A percentile compares a stretch with the other conserved stretches of the same genome.
Conservation (phyloP, 1,140 invertebrate species). For the Helicorthomorpha holstii region DNA sequence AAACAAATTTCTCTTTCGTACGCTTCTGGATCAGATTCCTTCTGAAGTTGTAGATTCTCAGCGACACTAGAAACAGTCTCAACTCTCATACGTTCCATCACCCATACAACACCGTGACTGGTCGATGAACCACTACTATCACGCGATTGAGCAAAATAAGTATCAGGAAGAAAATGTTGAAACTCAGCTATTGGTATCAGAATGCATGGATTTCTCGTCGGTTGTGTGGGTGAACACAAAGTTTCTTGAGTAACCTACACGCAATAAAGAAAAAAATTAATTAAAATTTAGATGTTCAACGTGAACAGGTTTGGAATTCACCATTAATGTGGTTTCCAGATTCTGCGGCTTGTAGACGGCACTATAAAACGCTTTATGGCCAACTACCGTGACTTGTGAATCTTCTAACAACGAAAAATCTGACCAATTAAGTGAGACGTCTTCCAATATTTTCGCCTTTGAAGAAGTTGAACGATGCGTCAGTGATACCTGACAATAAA, state of each 20-base stretch:
- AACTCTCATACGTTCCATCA: conserved; percentile 47
- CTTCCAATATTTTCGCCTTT: neutral
- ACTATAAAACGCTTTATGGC: neutral
- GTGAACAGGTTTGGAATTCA: too few species aligned
- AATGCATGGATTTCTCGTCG: conserved; percentile 29
- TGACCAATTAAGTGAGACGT: neutral
- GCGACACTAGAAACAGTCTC: conserved; percentile 28
- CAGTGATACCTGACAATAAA: neutral
- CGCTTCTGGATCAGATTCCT: neutral
- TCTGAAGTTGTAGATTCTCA: neutral
- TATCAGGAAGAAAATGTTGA: conserved; percentile 47
- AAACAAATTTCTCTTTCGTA: conserved; percentile 37
- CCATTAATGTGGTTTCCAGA: conserved; percentile 1
- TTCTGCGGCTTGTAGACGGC: neutral
- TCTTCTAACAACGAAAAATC: conserved; percentile 1
- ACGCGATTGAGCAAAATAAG: conserved; percentile 25
- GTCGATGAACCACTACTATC: neutral
- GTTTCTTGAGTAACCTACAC: neutral
- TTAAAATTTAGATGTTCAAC: too few species aligned
- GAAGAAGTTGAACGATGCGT: neutral
- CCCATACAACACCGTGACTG: conserved; percentile 30
- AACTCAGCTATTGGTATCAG: conserved; percentile 57
- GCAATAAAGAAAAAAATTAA: too few species aligned
- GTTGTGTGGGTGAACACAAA: neutral
- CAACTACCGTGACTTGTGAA: neutral